Conservation (phyloP, 2,113 vertebrate genomes). For the Eulemur macaco region DNA sequence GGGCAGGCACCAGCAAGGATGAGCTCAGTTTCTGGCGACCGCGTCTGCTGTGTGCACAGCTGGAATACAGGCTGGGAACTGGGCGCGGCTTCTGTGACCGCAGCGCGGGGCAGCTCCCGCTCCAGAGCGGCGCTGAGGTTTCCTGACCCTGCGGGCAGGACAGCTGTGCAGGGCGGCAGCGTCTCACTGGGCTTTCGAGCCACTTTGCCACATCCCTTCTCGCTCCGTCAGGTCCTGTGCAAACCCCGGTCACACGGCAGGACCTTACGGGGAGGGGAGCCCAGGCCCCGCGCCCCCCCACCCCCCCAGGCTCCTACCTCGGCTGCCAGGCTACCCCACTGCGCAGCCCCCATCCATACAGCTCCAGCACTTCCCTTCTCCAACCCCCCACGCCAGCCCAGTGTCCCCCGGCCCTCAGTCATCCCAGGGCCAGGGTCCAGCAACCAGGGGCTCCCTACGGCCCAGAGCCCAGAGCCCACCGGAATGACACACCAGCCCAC, state of each 20-base stretch:
- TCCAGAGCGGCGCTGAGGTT: not conserved
- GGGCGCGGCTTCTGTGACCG: not conserved
- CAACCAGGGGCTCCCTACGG: accelerated
- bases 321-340: not conserved
- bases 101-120: not conserved
- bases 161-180: not conserved
- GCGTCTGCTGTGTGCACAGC: not conserved
- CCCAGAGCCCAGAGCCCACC: not conserved
- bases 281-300: not conserved
- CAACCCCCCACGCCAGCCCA: not conserved
- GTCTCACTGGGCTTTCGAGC: not conserved
- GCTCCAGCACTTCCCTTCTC: too few species aligned
- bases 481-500: accelerated
- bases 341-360: accelerated
- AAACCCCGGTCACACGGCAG: not conserved
- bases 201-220: not conserved
- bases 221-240: not conserved
- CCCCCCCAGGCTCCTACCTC: not conserved
- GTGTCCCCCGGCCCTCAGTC: not conserved
- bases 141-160: not conserved
- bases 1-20: not conserved
- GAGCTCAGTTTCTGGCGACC: not conserved
- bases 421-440: not conserved
- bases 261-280: not conserved
- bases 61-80: not conserved